A percentile compares a stretch with the other conserved stretches of the same genome.
These are phyloP conservation scores for Cheilosia vernalis DNA, from an alignment of 2,888 invertebrate species.

Conservation along the genomic window DNA sequence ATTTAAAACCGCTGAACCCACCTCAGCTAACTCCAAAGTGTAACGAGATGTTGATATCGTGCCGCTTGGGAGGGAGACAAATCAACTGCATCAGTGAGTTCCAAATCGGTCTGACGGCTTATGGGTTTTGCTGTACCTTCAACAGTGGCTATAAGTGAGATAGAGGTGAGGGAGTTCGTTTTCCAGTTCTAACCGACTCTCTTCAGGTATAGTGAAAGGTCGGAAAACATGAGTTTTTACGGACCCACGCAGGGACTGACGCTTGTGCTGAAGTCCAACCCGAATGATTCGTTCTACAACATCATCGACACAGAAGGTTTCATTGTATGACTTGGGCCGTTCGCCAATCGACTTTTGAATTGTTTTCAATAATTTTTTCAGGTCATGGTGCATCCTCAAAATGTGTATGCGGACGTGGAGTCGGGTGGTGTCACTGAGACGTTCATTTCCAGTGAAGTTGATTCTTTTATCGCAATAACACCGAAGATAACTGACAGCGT, in stretches of 20 bases:
- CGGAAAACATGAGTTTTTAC: constrained; percentile 74
- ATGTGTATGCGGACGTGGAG: constrained; percentile 77
- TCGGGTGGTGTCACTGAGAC: constrained; percentile 77
- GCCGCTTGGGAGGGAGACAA: constrained; percentile 77
- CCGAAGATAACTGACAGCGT: constrained; percentile 77
- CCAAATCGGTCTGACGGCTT: constrained; percentile 80
- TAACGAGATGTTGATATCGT: constrained; percentile 80
- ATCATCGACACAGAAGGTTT: constrained; percentile 84
- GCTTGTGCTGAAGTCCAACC: constrained; percentile 84
- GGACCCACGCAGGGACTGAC: constrained; percentile 84
- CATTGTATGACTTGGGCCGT: constrained; percentile 83
- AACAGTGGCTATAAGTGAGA: constrained; percentile 77
- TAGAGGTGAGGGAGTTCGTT: too few relatives aligned
- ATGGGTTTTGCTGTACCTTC: constrained; percentile 84
- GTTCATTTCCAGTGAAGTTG: constrained; percentile 70
- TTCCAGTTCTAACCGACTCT: background rate
- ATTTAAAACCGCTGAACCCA: background rate
- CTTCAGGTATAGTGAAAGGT: constrained; percentile 70
- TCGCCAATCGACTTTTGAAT: background rate
- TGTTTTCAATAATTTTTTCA: background rate
- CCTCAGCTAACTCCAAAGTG: constrained; percentile 82
- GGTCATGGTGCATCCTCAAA: constrained; percentile 75
- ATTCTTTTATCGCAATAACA: constrained; percentile 75
- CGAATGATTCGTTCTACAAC: constrained; percentile 85
- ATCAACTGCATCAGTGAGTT: constrained; percentile 79